phyloP scores from a whole-genome alignment of 2,888 invertebrate genomes.

The Ormyrus nitidulus region DNA sequence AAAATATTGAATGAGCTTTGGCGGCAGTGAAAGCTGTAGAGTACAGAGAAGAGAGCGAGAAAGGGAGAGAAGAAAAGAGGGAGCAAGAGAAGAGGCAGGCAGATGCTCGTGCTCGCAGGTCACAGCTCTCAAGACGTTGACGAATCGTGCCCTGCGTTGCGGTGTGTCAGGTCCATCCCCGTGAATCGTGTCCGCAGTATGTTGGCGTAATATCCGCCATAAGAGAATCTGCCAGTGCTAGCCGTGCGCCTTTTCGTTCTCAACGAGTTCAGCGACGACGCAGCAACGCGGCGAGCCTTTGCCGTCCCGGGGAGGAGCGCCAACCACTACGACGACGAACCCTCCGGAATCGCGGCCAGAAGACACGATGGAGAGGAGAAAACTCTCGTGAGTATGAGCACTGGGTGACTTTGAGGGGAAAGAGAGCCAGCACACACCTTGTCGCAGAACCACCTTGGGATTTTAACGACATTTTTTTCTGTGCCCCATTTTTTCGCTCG shows the following conservation, averaged over 20 bases:
- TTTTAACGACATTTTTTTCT: background rate
- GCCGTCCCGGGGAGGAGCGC: background rate
- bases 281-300: slow-evolving; percentile 6
- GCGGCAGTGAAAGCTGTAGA: slow-evolving; percentile 8
- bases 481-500: background rate
- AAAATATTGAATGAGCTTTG: slow-evolving; percentile 53
- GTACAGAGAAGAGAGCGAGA: too few species aligned
- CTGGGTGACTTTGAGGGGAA: too few species aligned
- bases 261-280: slow-evolving; percentile 1
- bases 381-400: slow-evolving; percentile 52
- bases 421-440: slow-evolving; percentile 14
- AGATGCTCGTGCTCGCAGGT: slow-evolving; percentile 15
- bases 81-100: background rate
- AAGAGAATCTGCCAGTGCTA: background rate
- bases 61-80: too few species aligned
- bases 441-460: background rate
- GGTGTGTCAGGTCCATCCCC: too few species aligned
- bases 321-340: background rate
- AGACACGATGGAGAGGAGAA: slow-evolving; percentile 51
- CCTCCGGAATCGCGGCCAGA: slow-evolving; percentile 25
- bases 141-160: too few species aligned
- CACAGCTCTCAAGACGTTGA: too few species aligned
- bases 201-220: slow-evolving; percentile 22
- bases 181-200: background rate
- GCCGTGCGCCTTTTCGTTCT: background rate